Base-by-base conservation (phyloP, 1,140 invertebrate species). In the Drosophila mayri region DNA sequence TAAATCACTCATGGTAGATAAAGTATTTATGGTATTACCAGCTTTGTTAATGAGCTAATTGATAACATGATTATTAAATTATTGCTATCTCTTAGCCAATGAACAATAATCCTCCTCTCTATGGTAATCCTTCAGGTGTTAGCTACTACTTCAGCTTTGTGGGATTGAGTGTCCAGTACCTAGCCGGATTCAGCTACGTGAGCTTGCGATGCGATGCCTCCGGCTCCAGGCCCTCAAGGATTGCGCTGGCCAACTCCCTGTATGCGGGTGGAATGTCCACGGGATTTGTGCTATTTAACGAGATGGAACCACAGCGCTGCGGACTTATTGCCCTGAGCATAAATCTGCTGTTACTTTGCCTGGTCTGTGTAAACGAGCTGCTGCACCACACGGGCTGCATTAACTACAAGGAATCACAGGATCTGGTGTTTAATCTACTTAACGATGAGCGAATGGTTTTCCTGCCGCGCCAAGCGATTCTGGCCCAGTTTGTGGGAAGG, bases 101-200 rank as follows among this genome's bases (percentile, higher is more conserved):
- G 12, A 10, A 11, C 18, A 38, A 22, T 18, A 55, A 40, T 65
- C 8, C 12, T 11, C 61, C 11, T 37, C 28, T 58, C 35, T 1
- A 2, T 30, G 58, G 30, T 11, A 28, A 25, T 47, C 25, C n/a
- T 1, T 5, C 40, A 92, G 91, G 73, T 16, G 76, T 92, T 41
- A 91, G 78, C 61, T 91, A 86, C 57, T 92, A 92, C 72, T 92
- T 92, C 28, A 81, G 73, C 54, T 92, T 88, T 40, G 76, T 86
- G 30, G 84, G 91, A n/a, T 40, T 83, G 22, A 68, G 84, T 38
- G 82, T 86, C 0, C 57, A 91, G 22, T 90, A 80, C 10, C 50
- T 92, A 32, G 70, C 91, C 18, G 65, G 84, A 22, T 91, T 86
- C 14, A 92, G 88, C 25, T 92, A 81, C 37, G 86, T 91, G 37